phyloP scores from a whole-genome alignment of 2,113 vertebrate genomes.

The Dolichotis patagonum region DNA sequence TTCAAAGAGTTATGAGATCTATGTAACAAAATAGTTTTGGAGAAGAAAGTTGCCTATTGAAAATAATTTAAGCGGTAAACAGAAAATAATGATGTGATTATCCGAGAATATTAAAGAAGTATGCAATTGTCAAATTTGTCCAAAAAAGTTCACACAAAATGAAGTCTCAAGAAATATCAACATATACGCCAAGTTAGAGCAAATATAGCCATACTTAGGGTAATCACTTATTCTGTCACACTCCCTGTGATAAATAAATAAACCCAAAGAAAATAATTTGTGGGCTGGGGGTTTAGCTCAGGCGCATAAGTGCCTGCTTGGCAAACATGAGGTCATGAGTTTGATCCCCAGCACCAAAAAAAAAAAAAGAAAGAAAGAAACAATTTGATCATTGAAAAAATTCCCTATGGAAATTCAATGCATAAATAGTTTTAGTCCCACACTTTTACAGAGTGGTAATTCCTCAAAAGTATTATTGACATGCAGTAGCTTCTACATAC shows the following conservation, averaged over 20 bases:
- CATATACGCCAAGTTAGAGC: not conserved
- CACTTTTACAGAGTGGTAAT: not conserved
- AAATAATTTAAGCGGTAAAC: conserved; percentile 6
- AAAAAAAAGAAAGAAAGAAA: no score
- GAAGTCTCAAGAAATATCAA: not conserved
- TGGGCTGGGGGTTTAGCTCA: no score
- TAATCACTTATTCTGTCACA: not conserved
- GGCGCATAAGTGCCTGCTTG: no score
- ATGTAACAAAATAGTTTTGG: not conserved
- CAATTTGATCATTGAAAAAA: not conserved
- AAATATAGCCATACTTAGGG: not conserved
- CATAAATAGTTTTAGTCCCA: not conserved
- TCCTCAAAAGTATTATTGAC: not conserved
- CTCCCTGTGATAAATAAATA: not conserved
- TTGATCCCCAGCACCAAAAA: no score
- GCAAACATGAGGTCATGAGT: no score
- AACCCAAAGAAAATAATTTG: not conserved
- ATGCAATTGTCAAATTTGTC: not conserved
- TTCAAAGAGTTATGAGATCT: not conserved
- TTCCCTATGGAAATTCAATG: not conserved
- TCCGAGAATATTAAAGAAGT: not conserved
- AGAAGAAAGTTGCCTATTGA: not conserved
- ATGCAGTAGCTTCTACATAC: not conserved
- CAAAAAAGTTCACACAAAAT: not conserved
- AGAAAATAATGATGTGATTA: not conserved